Evolutionary conservation across 1,140 invertebrate genomes (phyloP), one percentile per base, ranked within the genome.

Genomic region (Ptiloglossa arizonensis): DNA sequence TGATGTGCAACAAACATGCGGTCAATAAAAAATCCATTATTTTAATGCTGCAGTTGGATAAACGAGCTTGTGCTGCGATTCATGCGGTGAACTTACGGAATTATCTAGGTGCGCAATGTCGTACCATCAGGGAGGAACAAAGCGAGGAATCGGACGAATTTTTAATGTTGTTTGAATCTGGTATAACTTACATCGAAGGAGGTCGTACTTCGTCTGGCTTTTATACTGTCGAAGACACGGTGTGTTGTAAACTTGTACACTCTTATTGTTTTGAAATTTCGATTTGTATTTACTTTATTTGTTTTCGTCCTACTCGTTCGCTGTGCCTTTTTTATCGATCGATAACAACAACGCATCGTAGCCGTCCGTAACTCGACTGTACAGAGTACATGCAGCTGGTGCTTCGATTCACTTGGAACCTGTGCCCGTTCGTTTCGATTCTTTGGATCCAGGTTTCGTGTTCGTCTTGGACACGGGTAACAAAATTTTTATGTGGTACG

Each of bases 71-170:
- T 93, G 96, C 99, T 4, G 99, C 99, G 0, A 99, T 99, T 88
- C 99, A 99, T 93, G 98, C 99, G 11, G 99, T 99, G 0, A 99
- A 99, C 93, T 94, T 99, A 54, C 93, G 99, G 48, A 99, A 99
- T 90, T 96, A 97, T 90, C 93, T 99, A 22, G 98, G 98, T 15
- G 98, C 99, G 6, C 96, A 97, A 82, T 97, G 97, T 92, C 95
- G 99, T n/a, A 99, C 98, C n/a, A 96, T 98, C 67, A 94, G 99
- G 35, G 98, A 99, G 93, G 99, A 99, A 93, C 98, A 99, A 93
- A 94, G 93, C 9, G 99, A 99, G 87, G 99, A 99, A 93, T 97
- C 96, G 5, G 97, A 99, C 62, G 98, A 99, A 89, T 99, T 99
- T 93, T 90, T 99, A 17, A 95, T 95, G 69, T 91, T 99, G 1